Base-by-base conservation (phyloP, 2,113 vertebrate species). In the Pteronura brasiliensis region DNA sequence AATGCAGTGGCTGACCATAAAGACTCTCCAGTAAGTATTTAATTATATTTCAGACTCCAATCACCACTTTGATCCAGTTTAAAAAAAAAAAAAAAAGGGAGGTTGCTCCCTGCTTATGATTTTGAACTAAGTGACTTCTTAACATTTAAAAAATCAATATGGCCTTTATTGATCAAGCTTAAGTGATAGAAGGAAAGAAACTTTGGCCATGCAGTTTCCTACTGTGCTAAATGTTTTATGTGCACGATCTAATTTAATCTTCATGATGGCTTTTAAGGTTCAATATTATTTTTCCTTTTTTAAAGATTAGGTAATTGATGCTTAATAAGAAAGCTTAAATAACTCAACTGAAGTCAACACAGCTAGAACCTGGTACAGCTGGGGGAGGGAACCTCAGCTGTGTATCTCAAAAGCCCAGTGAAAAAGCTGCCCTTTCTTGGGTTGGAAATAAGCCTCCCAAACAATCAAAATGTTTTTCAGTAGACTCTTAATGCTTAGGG, bases 311-410 rank as follows among this genome's bases (percentile, higher is more conserved):
- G 97, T 95, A 90, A 88, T 81, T 71, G 84, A 85, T 95, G 63
- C 88, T 97, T 97, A 88, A 82, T 86, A 76, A 85, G 86, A 88
- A 92, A 77, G 63, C 17, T 95, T 90, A 65, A 96, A 44, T 95
- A 97, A 85, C 84, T 84, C 61, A 9, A 34, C 7, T 0, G 39
- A 80, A 55, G 72, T 89, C 90, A 93, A 2, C 71, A 14, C 61
- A 67, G 31, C 79, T 65, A 2, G 44, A 82, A 21, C 1, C 23
- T 52, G 23, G 72, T 8, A 14, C 47, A 69, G 47, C 44, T 74
- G 31, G 59, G 39, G 39, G 34, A 69, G 27, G 6, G 39, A 92
- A 90, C n/a, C 83, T 52, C 81, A 69, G 3, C 61, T 44, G 6
- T 4, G 39, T 90, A 61, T 20, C 67, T 93, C 95, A 63, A 80